Evolutionary conservation across 2,797 vertebrate genomes (phyloP), one percentile per base, ranked within the genome.

Genomic region (Smutsia temminckii): DNA sequence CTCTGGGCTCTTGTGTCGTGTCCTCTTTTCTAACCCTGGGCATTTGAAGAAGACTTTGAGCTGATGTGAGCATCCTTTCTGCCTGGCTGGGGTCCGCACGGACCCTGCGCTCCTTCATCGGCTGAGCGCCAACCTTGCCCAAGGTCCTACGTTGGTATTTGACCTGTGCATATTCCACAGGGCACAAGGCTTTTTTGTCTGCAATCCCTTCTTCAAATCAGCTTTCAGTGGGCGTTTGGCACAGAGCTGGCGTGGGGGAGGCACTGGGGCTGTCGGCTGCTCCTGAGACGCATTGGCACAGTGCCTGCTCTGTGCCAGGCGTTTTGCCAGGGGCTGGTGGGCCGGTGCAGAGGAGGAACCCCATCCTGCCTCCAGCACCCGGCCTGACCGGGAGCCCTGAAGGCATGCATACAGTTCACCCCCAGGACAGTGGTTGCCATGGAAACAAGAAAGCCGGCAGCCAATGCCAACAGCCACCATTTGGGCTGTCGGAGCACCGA

Each of bases 381-480:
- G 11, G 46, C 42, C 57, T 23, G 4, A 53, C 71, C 59, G 46
- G 80, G 63, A 85, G n/a, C 64, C 59, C 46, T 5, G 16, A 42
- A 86, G 69, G 61, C 80, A 42, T 11, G 29, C 16, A 69, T 21
- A 53, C 53, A 13, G 57, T 93, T 94, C 91, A 90, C 72, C 49
- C 85, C 42, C n/a, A 95, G 94, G 94, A 97, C 93, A 93, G 61
- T 12, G 77, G 72, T 92, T 93, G 66, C 95, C 51, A 5, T 0
- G 13, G 93, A 51, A 87, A 81, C 51, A 2, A 51, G n/a, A 37
- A 68, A 25, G 40, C 34, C 10, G 6, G 61, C 12, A 3, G 49
- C 46, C 2, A 4, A 1, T 71, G 84, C 78, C 79, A 8, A 29
- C 5, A n/a, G 87, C 37, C n/a, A 53, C 72, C 34, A 71, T 79